These are phyloP conservation scores for Martes flavigula DNA, from an alignment of 2,797 vertebrate genomes.

Conservation along the genomic window DNA sequence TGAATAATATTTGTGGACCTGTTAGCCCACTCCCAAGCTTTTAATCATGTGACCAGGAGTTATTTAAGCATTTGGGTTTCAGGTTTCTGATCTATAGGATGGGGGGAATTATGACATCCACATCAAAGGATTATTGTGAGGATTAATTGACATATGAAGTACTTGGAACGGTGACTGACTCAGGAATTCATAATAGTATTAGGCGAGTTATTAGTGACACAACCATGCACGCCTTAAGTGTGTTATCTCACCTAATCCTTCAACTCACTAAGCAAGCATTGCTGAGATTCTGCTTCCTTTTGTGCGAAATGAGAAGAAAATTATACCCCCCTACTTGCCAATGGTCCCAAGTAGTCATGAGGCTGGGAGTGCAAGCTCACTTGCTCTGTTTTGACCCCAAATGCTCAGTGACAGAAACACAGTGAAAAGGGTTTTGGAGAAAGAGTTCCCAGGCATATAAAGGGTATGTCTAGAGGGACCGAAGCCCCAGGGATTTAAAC, in stretches of 20 bases:
- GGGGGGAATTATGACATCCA: not conserved
- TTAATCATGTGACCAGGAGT: not conserved
- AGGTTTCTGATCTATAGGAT: not conserved
- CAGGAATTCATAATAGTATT: not conserved
- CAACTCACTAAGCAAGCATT: not conserved
- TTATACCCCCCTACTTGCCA: not conserved
- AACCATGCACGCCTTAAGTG: accelerated
- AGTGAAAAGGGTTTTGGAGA: not conserved
- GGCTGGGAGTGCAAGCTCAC: not conserved
- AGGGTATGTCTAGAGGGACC: not conserved
- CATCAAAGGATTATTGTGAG: not conserved
- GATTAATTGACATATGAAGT: not conserved
- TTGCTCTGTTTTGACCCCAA: not conserved
- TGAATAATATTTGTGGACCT: not conserved
- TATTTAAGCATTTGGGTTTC: not conserved
- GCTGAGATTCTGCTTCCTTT: not conserved
- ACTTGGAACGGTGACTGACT: not conserved
- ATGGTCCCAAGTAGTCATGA: not conserved
- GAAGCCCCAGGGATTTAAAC: not conserved
- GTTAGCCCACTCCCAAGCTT: not conserved
- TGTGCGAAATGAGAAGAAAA: not conserved
- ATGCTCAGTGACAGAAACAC: not conserved
- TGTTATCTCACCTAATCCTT: not conserved
- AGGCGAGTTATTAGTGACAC: not conserved
- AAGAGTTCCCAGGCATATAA: not conserved